A percentile compares a stretch with the other conserved stretches of the same genome.
Conservation (phyloP, 2,797 vertebrate genomes). For the Benthosema pterotum region DNA sequence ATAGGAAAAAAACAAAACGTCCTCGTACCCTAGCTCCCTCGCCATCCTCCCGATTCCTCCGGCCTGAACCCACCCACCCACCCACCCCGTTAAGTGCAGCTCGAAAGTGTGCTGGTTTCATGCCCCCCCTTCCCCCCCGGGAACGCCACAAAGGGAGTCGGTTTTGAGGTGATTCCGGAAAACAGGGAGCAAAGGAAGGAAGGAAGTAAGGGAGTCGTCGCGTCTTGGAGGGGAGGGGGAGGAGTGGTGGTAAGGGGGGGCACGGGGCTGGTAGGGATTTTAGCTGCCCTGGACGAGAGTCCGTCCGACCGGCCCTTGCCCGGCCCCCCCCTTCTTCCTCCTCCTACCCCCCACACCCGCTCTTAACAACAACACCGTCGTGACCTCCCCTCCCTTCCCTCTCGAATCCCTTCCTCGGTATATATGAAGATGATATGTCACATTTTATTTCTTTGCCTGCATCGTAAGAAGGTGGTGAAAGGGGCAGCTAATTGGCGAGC, state of each 20-base stretch:
- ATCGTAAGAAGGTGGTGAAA: constrained; percentile 60
- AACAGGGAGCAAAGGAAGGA: constrained; percentile 36
- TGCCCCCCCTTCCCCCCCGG: constrained; percentile 69
- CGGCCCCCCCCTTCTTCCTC: constrained; percentile 36
- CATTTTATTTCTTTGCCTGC: constrained; percentile 76
- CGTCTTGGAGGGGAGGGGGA: constrained; percentile 42
- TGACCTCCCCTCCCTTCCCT: constrained; percentile 50
- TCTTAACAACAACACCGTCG: constrained; percentile 46
- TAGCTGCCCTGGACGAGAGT: constrained; percentile 85
- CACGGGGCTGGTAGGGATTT: constrained; percentile 71
- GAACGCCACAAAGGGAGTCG: constrained; percentile 33
- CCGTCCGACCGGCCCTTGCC: constrained; percentile 70
- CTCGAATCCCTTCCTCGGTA: constrained; percentile 39
- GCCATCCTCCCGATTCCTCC: constrained; percentile 52
- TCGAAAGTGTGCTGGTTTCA: constrained; percentile 79
- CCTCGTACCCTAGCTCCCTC: constrained; percentile 68
- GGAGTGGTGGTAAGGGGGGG: neutral
- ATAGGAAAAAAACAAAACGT: constrained; percentile 43
- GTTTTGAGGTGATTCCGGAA: constrained; percentile 48
- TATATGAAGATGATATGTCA: constrained; percentile 82
- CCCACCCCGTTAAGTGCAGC: constrained; percentile 52
- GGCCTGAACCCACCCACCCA: constrained; percentile 27
- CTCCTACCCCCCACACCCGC: constrained; percentile 35
- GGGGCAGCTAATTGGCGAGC: constrained; percentile 58
- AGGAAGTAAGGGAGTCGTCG: constrained; percentile 36